Evolutionary conservation across 2,113 vertebrate species (phyloP).

Genomic region (Agapornis roseicollis): DNA sequence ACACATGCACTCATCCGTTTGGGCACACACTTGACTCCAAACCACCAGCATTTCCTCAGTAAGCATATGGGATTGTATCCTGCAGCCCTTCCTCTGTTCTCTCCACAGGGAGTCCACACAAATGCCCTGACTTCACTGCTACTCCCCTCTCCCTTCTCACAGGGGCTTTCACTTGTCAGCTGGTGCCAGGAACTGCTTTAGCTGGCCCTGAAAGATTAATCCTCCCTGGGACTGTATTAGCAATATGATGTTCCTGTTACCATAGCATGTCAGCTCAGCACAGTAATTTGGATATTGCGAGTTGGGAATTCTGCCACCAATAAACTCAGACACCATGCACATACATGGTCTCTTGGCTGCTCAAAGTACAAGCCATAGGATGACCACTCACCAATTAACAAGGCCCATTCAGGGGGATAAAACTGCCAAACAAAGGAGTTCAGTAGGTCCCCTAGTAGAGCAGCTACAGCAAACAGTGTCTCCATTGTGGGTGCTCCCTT

Average conservation of each 20-base stretch:
- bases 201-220: conserved; percentile 17
- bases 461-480: background rate
- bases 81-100: background rate
- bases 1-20: background rate
- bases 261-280: accelerated
- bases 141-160: background rate
- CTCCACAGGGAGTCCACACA: background rate
- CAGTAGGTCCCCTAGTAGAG: background rate
- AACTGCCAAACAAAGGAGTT: background rate
- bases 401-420: background rate
- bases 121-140: background rate
- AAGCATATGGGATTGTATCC: background rate
- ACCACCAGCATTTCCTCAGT: background rate
- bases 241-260: background rate
- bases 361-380: background rate
- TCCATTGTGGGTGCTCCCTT: background rate
- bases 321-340: background rate
- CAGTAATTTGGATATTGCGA: background rate
- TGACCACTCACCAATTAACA: background rate
- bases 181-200: background rate
- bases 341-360: background rate
- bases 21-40: background rate
- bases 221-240: background rate
- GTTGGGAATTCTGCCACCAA: background rate
- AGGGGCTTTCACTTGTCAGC: background rate